Evolutionary conservation across 2,888 invertebrate genomes (phyloP).

Genomic region (Agonum fuliginosum): DNA sequence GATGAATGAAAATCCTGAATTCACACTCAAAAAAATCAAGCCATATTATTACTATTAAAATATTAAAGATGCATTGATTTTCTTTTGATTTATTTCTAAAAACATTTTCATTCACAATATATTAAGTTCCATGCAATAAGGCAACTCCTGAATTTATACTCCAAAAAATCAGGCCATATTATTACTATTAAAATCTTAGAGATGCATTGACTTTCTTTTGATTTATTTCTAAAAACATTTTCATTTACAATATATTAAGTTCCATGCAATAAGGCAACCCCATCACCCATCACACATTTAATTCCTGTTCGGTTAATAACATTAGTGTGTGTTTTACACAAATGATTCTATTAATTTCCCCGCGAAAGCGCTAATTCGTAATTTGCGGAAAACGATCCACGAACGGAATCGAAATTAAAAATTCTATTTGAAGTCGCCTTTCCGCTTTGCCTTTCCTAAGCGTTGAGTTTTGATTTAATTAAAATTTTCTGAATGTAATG

Average conservation of each 20-base stretch:
- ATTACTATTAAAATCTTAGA: too few species aligned
- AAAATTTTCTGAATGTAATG: slow-evolving; percentile 48
- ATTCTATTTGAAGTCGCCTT: slow-evolving; percentile 45
- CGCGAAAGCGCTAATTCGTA: slow-evolving; percentile 20
- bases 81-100: neutral
- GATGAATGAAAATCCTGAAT: too few species aligned
- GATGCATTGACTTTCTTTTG: neutral
- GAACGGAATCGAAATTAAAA: slow-evolving; percentile 42
- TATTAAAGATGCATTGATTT: too few species aligned
- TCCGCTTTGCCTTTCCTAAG: neutral
- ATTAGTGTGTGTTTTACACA: slow-evolving; percentile 12
- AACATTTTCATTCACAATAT: neutral
- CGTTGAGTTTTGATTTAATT: slow-evolving; percentile 45
- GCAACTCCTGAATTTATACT: too few species aligned
- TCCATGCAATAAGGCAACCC: neutral
- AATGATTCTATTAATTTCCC: slow-evolving; percentile 12
- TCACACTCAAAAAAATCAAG: too few species aligned
- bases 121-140: neutral
- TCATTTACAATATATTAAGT: too few species aligned
- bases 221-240: neutral
- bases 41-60: too few species aligned
- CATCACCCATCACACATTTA: neutral
- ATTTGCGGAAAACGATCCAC: slow-evolving; percentile 20
- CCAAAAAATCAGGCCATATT: too few species aligned
- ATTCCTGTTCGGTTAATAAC: neutral